These are phyloP conservation scores for Drosophila oshimai DNA, from an alignment of 1,140 invertebrate species.

Conservation along the genomic window DNA sequence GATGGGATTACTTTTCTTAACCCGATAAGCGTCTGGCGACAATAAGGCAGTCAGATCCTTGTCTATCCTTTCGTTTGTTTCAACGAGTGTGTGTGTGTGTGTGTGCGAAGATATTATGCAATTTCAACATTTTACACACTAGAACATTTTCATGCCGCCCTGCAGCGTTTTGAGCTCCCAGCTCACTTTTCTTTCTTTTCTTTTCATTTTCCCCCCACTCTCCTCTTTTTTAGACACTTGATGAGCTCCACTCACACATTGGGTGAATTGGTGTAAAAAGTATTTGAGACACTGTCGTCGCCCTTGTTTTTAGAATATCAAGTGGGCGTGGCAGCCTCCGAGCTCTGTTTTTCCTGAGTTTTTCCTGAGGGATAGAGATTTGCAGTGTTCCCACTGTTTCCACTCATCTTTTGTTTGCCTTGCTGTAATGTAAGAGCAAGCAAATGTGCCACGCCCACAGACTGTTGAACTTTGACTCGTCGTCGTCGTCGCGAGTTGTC, in stretches of 20 bases:
- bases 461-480: conserved; percentile 67
- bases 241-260: conserved; percentile 46
- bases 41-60: conserved; percentile 44
- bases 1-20: conserved; percentile 41
- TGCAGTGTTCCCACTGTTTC: conserved; percentile 12
- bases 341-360: conserved; percentile 24
- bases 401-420: conserved; percentile 44
- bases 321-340: conserved; percentile 55
- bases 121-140: conserved; percentile 72
- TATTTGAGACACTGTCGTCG: conserved; percentile 60
- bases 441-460: conserved; percentile 34
- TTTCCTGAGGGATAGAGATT: conserved; percentile 68
- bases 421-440: conserved; percentile 52
- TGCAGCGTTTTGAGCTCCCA: conserved; percentile 47
- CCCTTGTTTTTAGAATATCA: conserved; percentile 43
- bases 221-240: conserved; percentile 45
- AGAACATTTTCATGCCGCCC: conserved; percentile 51
- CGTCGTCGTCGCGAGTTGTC: conserved; percentile 28
- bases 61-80: conserved; percentile 34
- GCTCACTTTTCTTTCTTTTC: conserved; percentile 11
- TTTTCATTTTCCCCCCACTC: conserved; percentile 23
- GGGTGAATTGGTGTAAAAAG: conserved; percentile 64
- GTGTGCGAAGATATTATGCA: conserved; percentile 71
- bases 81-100: conserved; percentile 13
- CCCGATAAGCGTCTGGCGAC: conserved; percentile 56